These are phyloP conservation scores for Callimorpha dominula DNA, from an alignment of 2,888 invertebrate species.

Conservation along the genomic window DNA sequence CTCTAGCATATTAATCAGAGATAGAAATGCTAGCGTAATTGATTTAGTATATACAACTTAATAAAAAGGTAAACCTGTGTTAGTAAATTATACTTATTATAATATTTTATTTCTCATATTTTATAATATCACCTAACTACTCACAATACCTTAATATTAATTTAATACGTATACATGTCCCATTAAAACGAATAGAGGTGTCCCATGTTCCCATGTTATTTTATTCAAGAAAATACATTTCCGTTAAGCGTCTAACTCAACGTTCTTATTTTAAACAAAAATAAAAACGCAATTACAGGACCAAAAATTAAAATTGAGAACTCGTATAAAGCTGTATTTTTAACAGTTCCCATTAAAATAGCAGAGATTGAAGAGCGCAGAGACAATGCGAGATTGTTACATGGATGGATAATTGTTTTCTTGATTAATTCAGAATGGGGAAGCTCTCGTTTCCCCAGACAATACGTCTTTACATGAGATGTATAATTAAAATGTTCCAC, in stretches of 20 bases:
- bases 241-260: background rate
- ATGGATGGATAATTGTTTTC: slow-evolving; percentile 76
- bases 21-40: too few relatives aligned
- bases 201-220: too few relatives aligned
- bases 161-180: too few relatives aligned
- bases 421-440: slow-evolving; percentile 74
- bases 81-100: too few relatives aligned
- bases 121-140: too few relatives aligned
- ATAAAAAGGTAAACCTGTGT: too few relatives aligned
- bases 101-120: too few relatives aligned
- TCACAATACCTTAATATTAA: too few relatives aligned
- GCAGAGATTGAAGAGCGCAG: slow-evolving; percentile 36
- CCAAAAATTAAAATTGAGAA: slow-evolving; percentile 41
- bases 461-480: slow-evolving; percentile 30
- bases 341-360: slow-evolving; percentile 34
- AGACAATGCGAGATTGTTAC: slow-evolving; percentile 67
- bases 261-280: slow-evolving; percentile 9
- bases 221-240: background rate
- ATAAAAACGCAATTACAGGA: slow-evolving; percentile 17
- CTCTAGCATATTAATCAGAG: too few relatives aligned
- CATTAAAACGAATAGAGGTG: too few relatives aligned
- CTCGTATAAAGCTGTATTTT: slow-evolving; percentile 44
- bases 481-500: slow-evolving; percentile 29
- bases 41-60: too few relatives aligned
- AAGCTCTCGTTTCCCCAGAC: slow-evolving; percentile 25